Evolutionary conservation across 2,113 vertebrate species (phyloP).

Genomic region (Dinomys branickii): DNA sequence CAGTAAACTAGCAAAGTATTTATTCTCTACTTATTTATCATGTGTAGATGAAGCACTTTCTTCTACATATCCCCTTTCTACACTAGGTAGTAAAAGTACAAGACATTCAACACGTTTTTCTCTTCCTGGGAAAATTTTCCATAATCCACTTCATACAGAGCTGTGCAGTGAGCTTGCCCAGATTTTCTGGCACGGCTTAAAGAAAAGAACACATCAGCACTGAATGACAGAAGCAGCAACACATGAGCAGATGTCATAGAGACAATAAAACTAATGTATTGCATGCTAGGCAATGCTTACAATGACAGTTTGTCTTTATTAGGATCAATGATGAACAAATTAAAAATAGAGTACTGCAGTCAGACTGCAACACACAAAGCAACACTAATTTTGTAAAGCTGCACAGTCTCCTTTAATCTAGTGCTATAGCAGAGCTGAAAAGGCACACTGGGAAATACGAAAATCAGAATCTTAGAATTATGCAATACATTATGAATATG

Average conservation of each 20-base stretch:
- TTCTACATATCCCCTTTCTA: background rate
- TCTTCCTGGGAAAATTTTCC: background rate
- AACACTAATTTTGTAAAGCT: conserved; percentile 67
- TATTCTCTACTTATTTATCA: background rate
- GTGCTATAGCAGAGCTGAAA: conserved; percentile 32
- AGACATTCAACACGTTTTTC: background rate
- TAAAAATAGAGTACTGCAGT: conserved; percentile 71
- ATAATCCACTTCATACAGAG: background rate
- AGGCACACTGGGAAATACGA: conserved; percentile 71
- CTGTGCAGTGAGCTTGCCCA: background rate
- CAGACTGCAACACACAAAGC: conserved; percentile 27
- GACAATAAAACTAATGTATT: conserved; percentile 71
- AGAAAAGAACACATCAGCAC: conserved; percentile 32
- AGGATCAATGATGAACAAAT: conserved; percentile 77
- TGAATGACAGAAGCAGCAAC: conserved; percentile 54
- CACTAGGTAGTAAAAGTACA: background rate
- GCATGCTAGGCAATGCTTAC: conserved; percentile 47
- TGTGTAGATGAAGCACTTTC: background rate
- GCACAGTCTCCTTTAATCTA: conserved; percentile 65
- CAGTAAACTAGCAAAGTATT: background rate
- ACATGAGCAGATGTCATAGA: conserved; percentile 62
- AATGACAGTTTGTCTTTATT: conserved; percentile 76
- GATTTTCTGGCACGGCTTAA: conserved; percentile 1
- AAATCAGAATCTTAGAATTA: conserved; percentile 73
- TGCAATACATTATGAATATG: conserved; percentile 73